phyloP scores from a whole-genome alignment of 53 echinoderm and acorn worm genomes.

The Antedon mediterranea region DNA sequence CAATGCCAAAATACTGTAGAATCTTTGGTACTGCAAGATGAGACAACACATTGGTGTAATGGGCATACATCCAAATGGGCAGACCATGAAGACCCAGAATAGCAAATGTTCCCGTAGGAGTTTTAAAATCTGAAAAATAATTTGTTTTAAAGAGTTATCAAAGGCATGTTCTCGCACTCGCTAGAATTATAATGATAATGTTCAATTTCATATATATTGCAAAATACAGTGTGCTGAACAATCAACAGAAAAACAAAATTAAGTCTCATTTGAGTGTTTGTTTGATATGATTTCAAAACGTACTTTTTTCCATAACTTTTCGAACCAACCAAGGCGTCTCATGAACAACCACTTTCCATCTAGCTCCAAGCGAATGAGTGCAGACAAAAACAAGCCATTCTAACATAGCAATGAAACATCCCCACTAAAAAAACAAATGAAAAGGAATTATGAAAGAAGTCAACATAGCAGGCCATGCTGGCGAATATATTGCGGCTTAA shows the following conservation, averaged over 20 bases:
- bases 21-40: conserved; percentile 22
- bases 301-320: conserved; percentile 91
- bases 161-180: too few species aligned
- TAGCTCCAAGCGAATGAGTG: conserved; percentile 65
- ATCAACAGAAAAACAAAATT: too few species aligned
- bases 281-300: too few species aligned
- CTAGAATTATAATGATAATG: too few species aligned
- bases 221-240: too few species aligned
- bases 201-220: too few species aligned
- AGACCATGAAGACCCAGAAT: conserved; percentile 49
- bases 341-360: conserved; percentile 63
- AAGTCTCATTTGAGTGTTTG: too few species aligned
- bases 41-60: conserved; percentile 41
- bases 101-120: conserved; percentile 50
- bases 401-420: conserved; percentile 57
- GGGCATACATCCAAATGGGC: conserved; percentile 81
- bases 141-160: too few species aligned
- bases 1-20: conserved; percentile 50
- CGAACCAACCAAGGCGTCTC: conserved; percentile 56
- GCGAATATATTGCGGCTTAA: too few species aligned
- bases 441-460: too few species aligned
- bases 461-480: too few species aligned
- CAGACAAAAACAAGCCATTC: conserved; percentile 92
- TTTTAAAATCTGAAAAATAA: conserved; percentile 49
- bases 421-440: conserved; percentile 57